Base-by-base conservation (phyloP, 2,888 invertebrate genomes). In the Ophion ellenae region DNA sequence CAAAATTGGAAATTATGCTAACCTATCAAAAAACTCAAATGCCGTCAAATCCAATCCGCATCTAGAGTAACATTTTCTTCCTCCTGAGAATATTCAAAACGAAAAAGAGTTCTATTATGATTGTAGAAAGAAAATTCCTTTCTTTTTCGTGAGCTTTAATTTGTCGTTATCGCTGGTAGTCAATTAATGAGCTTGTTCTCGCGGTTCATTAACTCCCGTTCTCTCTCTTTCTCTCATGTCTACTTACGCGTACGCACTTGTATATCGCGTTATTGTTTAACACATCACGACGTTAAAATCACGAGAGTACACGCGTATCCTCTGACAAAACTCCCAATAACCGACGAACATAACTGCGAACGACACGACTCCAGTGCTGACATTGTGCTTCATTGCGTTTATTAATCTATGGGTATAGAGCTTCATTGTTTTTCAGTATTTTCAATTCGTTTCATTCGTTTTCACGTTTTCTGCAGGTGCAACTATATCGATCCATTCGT, bases 171-270 rank as follows among this genome's bases (percentile, higher is more conserved):
- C 67, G 71, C 53, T 67, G 47, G 32, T 28, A 10, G 73, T 71
- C 77, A 81, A 77, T 84, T 77, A 76, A 77, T 84, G 67, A 84
- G 76, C 20, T 24, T 64, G 71, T 77, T 81, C 69, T 77, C 67
- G 40, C 73, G 40, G 59, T 71, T 66, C 71, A 69, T 47, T 40
- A 47, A 59, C 45, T 59, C 59, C 1, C 4, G 53, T 14, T 53
- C 17, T 70, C 10, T 17, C 53, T n/a, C 63, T 76, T 32, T 59
- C n/a, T 59, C 20, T 73, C 36, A 40, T 20, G 4, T 59, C 32
- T 4, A 53, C 53, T 17, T 17, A 17, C 53, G 17, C 17, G 17
- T 17, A 53, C 5, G 53, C 14, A 53, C 5, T 53, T 53, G 14
- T 53, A 14, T 53, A 53, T 14, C 14, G 14, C 11, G 14, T 14